Evolutionary conservation across 2,797 vertebrate species (phyloP).

Genomic region (Pseudochromis fuscus): DNA sequence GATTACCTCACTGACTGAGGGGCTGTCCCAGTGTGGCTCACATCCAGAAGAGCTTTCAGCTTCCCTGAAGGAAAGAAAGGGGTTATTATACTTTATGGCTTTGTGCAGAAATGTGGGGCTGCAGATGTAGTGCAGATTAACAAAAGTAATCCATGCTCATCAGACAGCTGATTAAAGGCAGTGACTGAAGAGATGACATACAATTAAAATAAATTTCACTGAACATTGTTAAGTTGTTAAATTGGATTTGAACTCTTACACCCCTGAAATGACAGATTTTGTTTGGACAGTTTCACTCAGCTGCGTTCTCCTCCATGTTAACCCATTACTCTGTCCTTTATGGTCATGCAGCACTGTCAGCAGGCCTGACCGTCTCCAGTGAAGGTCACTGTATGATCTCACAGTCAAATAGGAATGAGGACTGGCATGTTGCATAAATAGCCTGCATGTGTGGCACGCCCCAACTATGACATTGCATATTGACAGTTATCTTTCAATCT

Average conservation of each 20-base stretch:
- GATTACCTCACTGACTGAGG: slow-evolving; percentile 50
- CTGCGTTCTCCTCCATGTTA: slow-evolving; percentile 26
- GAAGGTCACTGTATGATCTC: slow-evolving; percentile 76
- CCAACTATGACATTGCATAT: slow-evolving; percentile 18
- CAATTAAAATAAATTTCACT: too few relatives aligned
- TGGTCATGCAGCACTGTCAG: slow-evolving; percentile 49
- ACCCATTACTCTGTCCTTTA: slow-evolving; percentile 39
- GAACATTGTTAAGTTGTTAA: neutral
- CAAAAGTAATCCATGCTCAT: too few relatives aligned
- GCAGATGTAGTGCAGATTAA: too few relatives aligned
- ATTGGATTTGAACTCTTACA: neutral
- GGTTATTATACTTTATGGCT: neutral
- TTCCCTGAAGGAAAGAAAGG: slow-evolving; percentile 5
- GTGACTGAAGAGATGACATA: too few relatives aligned
- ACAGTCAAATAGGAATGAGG: slow-evolving; percentile 44
- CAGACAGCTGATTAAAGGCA: too few relatives aligned
- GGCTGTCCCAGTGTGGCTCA: slow-evolving; percentile 45
- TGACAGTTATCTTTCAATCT: neutral
- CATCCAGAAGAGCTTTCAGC: slow-evolving; percentile 40
- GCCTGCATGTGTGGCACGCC: slow-evolving; percentile 45
- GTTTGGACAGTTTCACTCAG: neutral
- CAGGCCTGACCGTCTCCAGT: slow-evolving; percentile 46
- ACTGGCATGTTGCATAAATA: slow-evolving; percentile 79
- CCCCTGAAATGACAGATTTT: neutral
- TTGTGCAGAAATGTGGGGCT: neutral